Evolutionary conservation across 2,113 vertebrate species (phyloP), one percentile per base, ranked within the genome.

Genomic region (Pseudorhombus dupliciocellatus): DNA sequence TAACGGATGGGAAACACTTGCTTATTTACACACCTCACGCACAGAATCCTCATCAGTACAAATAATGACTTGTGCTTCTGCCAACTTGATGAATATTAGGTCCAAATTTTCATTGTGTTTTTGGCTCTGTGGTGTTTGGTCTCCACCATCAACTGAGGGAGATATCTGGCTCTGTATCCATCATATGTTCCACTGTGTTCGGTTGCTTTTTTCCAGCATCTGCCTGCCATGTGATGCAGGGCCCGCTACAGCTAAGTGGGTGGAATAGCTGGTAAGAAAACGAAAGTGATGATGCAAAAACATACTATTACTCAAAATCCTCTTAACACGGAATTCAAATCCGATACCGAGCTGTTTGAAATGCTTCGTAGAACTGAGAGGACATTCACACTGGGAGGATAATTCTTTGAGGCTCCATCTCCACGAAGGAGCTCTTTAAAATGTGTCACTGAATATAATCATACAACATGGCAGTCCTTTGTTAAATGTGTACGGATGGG

Each of bases 181-280:
- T 11, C 25, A 11, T n/a, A 61, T 48, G 28, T 16, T 53, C 5
- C 14, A 37, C 5, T 54, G 20, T 15, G 7, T 28, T 60, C 25
- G 21, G 31, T 16, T 15, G 8, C n/a, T 60, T 4, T 4, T 3
- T 54, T 12, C 14, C 25, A 44, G 26, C 46, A 11, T 12, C 16
- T 53, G 26, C 12, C n/a, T 34, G 61, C 46, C 12, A 14, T n/a
- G 62, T 34, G 40, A 9, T 51, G 51, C 42, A 8, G 46, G 44
- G 54, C n/a, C 67, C 50, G 56, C 69, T 61, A n/a, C 57, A 60
- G 48, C 50, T 67, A 61, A 37, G 54, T 66, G 50, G 52, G 50
- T 51, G 54, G 22, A 28, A 34, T 30, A 50, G 15, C 22, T 71
- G 37, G 18, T 10, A 14, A n/a, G 24, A 64, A 51, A 30, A 46